phyloP scores from a whole-genome alignment of 2,797 vertebrate genomes.

The Xenentodon cancila region DNA sequence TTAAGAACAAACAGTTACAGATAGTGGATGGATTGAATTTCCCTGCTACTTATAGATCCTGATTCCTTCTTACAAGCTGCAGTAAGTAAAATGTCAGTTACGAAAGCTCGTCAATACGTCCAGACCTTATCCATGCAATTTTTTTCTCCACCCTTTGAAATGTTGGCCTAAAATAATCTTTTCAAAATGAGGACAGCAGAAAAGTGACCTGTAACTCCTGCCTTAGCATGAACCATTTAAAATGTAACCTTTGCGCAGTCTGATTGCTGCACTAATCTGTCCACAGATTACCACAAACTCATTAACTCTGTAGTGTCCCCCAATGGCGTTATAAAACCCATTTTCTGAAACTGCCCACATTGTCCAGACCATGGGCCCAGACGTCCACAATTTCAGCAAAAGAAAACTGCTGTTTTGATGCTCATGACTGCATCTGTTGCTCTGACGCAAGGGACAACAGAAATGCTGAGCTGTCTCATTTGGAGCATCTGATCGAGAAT shows the following conservation, averaged over 20 bases:
- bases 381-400: constrained; percentile 5
- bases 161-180: constrained; percentile 7
- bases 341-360: constrained; percentile 52
- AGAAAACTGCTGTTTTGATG: background rate
- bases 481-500: constrained; percentile 5
- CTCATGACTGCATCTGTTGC: constrained; percentile 13
- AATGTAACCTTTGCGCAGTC: constrained; percentile 58
- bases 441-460: background rate
- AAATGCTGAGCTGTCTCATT: background rate
- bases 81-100: constrained; percentile 1
- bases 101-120: background rate
- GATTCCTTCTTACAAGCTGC: too few species aligned
- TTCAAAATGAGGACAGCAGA: constrained; percentile 17
- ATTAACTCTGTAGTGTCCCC: constrained; percentile 71
- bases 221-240: constrained; percentile 43
- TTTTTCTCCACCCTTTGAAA: background rate
- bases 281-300: constrained; percentile 71
- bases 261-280: constrained; percentile 73
- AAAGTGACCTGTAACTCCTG: constrained; percentile 19
- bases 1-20: too few species aligned
- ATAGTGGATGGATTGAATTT: too few species aligned
- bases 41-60: too few species aligned
- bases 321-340: constrained; percentile 52
- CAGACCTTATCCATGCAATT: background rate
- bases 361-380: constrained; percentile 22